Evolutionary conservation across 2,113 vertebrate species (phyloP), one percentile per base, ranked within the genome.

Genomic region (Tragelaphus buxtoni): DNA sequence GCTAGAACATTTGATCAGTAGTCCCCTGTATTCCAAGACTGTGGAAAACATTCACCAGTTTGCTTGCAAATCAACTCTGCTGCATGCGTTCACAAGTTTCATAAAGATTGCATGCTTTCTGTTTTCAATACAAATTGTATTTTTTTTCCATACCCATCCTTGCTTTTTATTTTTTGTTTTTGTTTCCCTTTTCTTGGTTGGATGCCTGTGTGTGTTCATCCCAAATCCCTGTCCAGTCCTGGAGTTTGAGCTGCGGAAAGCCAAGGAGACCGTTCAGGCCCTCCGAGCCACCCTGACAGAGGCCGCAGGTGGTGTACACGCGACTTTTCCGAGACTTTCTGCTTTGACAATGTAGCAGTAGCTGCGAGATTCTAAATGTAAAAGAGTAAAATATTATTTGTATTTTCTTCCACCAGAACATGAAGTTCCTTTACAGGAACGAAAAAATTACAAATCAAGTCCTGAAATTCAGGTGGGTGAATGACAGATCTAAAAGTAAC

Each of bases 191-290:
- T 99, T 99, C 99, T 99, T 99, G 99, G 99, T 99, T 99, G 99
- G 99, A 99, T 99, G 99, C 99, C 99, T 99, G 98, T 99, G 99
- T 99, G 99, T 99, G 99, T 99, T 99, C 99, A 99, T 99, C 99
- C 99, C 99, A 99, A 99, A 99, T 99, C 99, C 99, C 99, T 99
- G 99, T 99, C 99, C 99, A 99, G 99, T 99, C 99, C 99, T 99
- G 99, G 99, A 99, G 99, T 99, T 99, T 99, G 99, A 99, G 99
- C 99, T 99, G 98, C 99, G 99, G 99, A 99, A 99, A 99, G 99
- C 99, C 99, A 99, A 99, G 99, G 99, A 99, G 99, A 99, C 99
- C 99, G 99, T 99, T 99, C 99, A 99, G 99, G 99, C 99, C 99
- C 99, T 99, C 98, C 99, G 99, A 99, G 99, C 99, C 99, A 99